phyloP scores from a whole-genome alignment of 1,140 invertebrate species.

The Leucophenga varia region DNA sequence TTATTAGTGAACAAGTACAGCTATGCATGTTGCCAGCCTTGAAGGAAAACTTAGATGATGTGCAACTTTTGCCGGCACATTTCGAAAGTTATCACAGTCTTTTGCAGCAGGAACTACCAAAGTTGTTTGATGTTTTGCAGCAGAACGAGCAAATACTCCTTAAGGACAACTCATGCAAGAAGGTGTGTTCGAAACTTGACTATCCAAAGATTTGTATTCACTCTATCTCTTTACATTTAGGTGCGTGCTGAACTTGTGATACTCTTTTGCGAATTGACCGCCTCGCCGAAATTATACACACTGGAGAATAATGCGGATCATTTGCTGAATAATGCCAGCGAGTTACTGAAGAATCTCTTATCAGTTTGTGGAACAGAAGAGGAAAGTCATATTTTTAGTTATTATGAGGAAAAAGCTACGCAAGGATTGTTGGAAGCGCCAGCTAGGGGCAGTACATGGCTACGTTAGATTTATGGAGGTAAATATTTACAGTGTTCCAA shows the following conservation, averaged over 20 bases:
- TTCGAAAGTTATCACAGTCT: slow-evolving; percentile 26
- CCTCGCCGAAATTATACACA: slow-evolving; percentile 20
- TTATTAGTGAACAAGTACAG: slow-evolving; percentile 27
- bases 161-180: slow-evolving; percentile 5
- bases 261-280: slow-evolving; percentile 33
- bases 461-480: slow-evolving; percentile 33
- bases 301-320: slow-evolving; percentile 20
- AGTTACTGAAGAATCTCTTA: too few species aligned
- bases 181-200: slow-evolving; percentile 3
- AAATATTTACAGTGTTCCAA: slow-evolving; percentile 1
- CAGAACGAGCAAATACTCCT: slow-evolving; percentile 4
- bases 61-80: slow-evolving; percentile 17
- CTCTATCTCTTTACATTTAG: slow-evolving; percentile 8
- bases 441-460: slow-evolving; percentile 33
- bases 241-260: slow-evolving; percentile 24
- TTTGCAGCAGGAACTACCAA: slow-evolving; percentile 24
- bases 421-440: slow-evolving; percentile 31
- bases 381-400: slow-evolving; percentile 19
- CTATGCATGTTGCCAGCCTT: slow-evolving; percentile 34
- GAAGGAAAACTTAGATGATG: slow-evolving; percentile 24
- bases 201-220: neutral
- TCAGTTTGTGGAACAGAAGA: too few species aligned
- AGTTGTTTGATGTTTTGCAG: slow-evolving; percentile 31
- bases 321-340: slow-evolving; percentile 15
- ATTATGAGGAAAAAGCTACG: slow-evolving; percentile 30